Conservation (phyloP, 2,113 vertebrate genomes). For the Argyrosomus japonicus region DNA sequence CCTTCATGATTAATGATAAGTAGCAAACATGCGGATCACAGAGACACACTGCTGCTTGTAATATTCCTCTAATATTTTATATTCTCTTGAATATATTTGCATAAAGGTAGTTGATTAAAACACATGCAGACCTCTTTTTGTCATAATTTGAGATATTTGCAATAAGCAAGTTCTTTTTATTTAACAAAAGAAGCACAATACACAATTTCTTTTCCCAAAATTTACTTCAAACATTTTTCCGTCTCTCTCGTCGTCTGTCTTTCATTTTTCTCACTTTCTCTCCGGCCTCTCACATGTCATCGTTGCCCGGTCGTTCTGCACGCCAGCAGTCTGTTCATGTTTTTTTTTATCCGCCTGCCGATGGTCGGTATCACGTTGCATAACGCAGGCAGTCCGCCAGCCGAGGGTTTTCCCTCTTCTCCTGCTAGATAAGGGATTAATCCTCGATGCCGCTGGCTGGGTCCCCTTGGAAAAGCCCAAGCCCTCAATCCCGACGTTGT, state of each 20-base stretch:
- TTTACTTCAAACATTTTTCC: too few relatives aligned
- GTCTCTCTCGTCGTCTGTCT: neutral
- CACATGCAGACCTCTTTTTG: too few relatives aligned
- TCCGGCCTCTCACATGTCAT: neutral
- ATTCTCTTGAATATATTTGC: too few relatives aligned
- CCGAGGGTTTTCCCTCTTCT: slow-evolving; percentile 50
- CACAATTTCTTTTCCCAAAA: neutral
- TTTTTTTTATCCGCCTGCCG: slow-evolving; percentile 28
- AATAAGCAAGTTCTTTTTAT: too few relatives aligned
- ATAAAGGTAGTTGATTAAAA: too few relatives aligned
- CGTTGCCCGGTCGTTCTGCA: too few relatives aligned
- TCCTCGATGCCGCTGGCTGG: slow-evolving; percentile 39
- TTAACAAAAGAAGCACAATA: too few relatives aligned
- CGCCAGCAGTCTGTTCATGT: neutral
- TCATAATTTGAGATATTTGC: too few relatives aligned
- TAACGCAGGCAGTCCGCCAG: slow-evolving; percentile 30
- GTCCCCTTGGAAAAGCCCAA: slow-evolving; percentile 35
- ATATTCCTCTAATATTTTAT: too few relatives aligned
- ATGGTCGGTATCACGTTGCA: slow-evolving; percentile 40
- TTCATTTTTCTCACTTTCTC: neutral
- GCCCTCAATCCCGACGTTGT: slow-evolving; percentile 33
- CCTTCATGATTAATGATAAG: too few relatives aligned
- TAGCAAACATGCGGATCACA: too few relatives aligned
- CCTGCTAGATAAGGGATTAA: slow-evolving; percentile 61
- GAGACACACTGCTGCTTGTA: too few relatives aligned